Conservation (phyloP, 2,797 vertebrate species). For the Heterohyrax brucei region DNA sequence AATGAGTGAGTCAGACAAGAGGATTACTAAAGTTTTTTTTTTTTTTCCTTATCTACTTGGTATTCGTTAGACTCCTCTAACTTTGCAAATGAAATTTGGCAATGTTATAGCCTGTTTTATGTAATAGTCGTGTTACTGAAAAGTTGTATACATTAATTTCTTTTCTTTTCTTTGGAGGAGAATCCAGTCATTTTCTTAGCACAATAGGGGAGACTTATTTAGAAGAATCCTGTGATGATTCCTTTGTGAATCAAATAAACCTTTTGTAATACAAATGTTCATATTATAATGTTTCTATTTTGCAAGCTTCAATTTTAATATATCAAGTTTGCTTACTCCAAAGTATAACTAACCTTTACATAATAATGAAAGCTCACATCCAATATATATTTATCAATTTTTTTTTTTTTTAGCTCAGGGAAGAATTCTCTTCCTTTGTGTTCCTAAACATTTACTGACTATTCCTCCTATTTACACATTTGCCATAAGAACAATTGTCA, state of each 20-base stretch:
- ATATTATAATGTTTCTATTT: slow-evolving; percentile 68
- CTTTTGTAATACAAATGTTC: slow-evolving; percentile 76
- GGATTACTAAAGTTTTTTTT: neutral
- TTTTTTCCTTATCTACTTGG: neutral
- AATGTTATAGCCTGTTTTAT: slow-evolving; percentile 38
- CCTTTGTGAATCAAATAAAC: slow-evolving; percentile 73
- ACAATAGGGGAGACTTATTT: slow-evolving; percentile 64
- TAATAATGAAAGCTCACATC: slow-evolving; percentile 69
- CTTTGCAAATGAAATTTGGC: slow-evolving; percentile 43
- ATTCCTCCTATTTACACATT: slow-evolving; percentile 40
- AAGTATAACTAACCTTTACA: slow-evolving; percentile 69
- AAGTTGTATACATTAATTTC: slow-evolving; percentile 38
- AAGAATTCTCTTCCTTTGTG: slow-evolving; percentile 8
- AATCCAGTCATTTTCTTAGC: slow-evolving; percentile 65
- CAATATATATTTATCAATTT: slow-evolving; percentile 7
- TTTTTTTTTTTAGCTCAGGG: neutral
- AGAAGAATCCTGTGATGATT: slow-evolving; percentile 67
- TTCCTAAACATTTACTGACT: slow-evolving; percentile 45
- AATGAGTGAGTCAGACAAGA: slow-evolving; percentile 28
- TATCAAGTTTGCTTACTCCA: slow-evolving; percentile 57
- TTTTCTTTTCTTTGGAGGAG: neutral
- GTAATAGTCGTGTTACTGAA: slow-evolving; percentile 59
- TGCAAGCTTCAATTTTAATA: slow-evolving; percentile 67
- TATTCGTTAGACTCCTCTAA: slow-evolving; percentile 42
- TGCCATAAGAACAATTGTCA: slow-evolving; percentile 1